phyloP scores from a whole-genome alignment of 35 echinoderm and acorn worm genomes.

The Apostichopus japonicus region DNA sequence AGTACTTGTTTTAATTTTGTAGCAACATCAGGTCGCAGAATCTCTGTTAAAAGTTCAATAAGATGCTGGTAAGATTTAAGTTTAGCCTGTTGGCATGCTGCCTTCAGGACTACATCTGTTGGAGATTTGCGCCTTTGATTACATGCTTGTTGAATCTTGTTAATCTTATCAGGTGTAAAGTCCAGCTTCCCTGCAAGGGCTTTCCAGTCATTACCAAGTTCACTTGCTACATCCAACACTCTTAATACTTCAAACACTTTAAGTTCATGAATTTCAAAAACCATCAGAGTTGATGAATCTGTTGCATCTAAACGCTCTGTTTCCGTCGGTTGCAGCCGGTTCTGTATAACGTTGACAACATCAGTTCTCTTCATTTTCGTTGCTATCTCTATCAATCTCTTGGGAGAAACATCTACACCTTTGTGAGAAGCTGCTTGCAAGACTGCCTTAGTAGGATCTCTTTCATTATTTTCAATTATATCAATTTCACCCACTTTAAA shows the following conservation, averaged over 20 bases:
- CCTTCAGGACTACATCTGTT: neutral
- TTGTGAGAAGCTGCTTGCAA: neutral
- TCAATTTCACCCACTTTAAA: neutral
- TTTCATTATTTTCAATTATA: neutral
- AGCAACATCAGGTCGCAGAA: neutral
- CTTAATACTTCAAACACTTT: neutral
- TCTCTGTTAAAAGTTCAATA: neutral
- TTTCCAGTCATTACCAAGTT: slow-evolving; percentile 3
- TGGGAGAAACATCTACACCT: neutral
- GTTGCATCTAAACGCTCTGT: neutral
- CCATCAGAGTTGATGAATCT: neutral
- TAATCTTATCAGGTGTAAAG: neutral
- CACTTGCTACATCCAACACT: neutral
- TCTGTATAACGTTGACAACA: neutral
- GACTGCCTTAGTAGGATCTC: neutral
- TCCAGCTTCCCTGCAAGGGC: neutral
- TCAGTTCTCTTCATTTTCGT: neutral
- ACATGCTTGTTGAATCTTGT: neutral
- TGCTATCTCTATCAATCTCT: neutral
- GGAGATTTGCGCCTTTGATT: neutral
- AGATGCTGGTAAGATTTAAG: slow-evolving; percentile 15
- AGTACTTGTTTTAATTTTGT: neutral
- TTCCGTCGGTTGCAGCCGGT: neutral
- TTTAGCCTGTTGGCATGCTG: neutral
- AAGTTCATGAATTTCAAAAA: neutral